Conservation (phyloP, 2,113 vertebrate species). For the Semnornis frantzii region DNA sequence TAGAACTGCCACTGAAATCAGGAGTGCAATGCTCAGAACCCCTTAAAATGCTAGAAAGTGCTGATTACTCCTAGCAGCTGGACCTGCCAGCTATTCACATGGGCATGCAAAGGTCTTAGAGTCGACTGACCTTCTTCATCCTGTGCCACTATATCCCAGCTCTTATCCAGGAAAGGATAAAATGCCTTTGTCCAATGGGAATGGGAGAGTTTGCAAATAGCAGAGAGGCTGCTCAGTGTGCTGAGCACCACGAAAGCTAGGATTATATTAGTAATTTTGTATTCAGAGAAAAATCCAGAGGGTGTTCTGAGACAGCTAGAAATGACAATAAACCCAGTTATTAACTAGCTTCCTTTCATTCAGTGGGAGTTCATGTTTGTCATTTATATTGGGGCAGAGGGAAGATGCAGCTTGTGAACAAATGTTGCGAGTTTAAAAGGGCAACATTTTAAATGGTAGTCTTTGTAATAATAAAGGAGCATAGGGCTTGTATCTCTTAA, state of each 20-base stretch:
- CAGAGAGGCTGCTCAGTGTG: background rate
- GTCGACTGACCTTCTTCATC: background rate
- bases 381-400: background rate
- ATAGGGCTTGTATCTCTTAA: background rate
- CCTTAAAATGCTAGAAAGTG: background rate
- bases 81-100: accelerated
- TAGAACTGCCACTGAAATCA: background rate
- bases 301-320: background rate
- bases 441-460: background rate
- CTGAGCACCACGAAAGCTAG: background rate
- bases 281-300: background rate
- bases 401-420: slow-evolving; percentile 9
- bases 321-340: slow-evolving; percentile 3
- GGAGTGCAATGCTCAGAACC: background rate
- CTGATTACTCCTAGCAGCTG: background rate
- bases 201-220: background rate
- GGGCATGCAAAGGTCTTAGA: background rate
- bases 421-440: background rate
- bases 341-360: background rate
- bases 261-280: background rate
- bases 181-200: background rate
- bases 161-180: background rate
- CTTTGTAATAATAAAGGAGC: background rate
- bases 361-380: background rate
- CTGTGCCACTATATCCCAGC: accelerated